phyloP scores from a whole-genome alignment of 2,113 vertebrate genomes.

The Mobula hypostoma region DNA sequence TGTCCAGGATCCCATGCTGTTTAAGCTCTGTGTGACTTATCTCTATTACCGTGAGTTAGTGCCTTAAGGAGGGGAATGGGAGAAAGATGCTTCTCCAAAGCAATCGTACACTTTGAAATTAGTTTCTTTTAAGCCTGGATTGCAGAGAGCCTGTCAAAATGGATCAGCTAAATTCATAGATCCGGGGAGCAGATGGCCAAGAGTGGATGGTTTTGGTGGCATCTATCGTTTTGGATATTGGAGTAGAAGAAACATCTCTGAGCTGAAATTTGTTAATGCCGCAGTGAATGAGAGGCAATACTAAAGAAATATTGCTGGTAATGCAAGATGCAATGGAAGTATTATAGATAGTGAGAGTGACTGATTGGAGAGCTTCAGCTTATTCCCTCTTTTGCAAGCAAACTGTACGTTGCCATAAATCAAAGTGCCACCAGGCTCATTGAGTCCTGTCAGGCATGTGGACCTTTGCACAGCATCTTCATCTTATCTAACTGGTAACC shows the following conservation, averaged over 20 bases:
- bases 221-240: background rate
- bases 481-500: background rate
- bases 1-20: background rate
- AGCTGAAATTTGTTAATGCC: background rate
- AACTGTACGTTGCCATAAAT: background rate
- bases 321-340: background rate
- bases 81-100: background rate
- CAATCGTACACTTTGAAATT: background rate
- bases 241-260: background rate
- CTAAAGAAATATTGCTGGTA: background rate
- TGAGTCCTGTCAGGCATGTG: background rate
- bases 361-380: conserved; percentile 15
- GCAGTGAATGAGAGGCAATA: background rate
- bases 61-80: background rate
- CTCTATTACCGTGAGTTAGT: background rate
- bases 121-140: background rate
- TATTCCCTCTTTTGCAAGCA: background rate
- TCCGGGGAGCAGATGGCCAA: background rate
- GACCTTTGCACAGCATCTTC: background rate
- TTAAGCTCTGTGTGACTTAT: background rate
- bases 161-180: background rate
- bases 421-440: background rate
- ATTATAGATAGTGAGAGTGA: background rate
- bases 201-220: background rate
- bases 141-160: background rate